Percentiles rank a stretch among this genome's conserved stretches.
phyloP scores from a whole-genome alignment of 2,888 invertebrate species.

The Cataglyphis rosenhaueri region DNA sequence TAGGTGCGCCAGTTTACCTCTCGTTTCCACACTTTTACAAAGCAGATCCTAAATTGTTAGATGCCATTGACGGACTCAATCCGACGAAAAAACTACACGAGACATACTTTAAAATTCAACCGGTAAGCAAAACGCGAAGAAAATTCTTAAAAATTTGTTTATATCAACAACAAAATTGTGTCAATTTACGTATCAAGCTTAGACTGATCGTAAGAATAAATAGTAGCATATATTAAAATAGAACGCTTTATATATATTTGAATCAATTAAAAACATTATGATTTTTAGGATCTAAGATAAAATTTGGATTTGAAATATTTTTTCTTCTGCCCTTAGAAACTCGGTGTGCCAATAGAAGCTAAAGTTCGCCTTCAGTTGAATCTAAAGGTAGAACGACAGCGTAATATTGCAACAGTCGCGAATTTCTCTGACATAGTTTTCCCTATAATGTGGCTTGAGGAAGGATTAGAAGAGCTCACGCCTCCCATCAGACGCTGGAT shows the following conservation, averaged over 20 bases:
- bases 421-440: slow-evolving; percentile 93
- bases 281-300: not conserved
- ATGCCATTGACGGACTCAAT: slow-evolving; percentile 90
- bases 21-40: slow-evolving; percentile 96
- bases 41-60: slow-evolving; percentile 90
- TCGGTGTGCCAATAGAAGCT: slow-evolving; percentile 94
- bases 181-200: not conserved
- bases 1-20: slow-evolving; percentile 94
- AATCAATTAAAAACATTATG: not conserved
- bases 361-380: slow-evolving; percentile 94
- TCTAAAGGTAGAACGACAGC: slow-evolving; percentile 91
- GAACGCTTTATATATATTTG: not conserved
- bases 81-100: slow-evolving; percentile 90
- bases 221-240: not conserved
- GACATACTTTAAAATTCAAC: slow-evolving; percentile 94
- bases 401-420: slow-evolving; percentile 90
- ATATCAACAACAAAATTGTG: not conserved
- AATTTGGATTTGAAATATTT: not conserved
- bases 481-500: slow-evolving; percentile 93
- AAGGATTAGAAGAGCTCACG: slow-evolving; percentile 93
- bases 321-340: slow-evolving; percentile 88
- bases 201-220: not conserved
- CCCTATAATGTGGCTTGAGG: slow-evolving; percentile 96
- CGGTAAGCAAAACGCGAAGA: slow-evolving; percentile 87
- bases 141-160: not conserved